Evolutionary conservation across 2,888 invertebrate species (phyloP).

Genomic region (Bursaphelenchus okinawaensis): DNA sequence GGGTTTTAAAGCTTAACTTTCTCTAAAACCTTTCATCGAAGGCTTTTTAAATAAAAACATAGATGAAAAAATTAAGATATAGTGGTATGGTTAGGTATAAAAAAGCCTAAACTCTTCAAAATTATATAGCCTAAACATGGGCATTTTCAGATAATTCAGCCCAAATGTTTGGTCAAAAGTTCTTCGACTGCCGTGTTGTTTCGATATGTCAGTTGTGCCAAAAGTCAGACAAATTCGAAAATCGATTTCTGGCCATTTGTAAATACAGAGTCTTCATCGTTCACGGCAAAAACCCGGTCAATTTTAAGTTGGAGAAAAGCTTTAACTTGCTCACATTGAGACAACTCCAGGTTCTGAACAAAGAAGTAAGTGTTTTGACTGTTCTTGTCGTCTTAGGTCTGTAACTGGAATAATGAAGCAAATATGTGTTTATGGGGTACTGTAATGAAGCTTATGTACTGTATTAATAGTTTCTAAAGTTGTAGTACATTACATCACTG

Average conservation of each 20-base stretch:
- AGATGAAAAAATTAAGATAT: no score
- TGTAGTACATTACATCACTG: not conserved
- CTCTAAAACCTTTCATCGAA: no score
- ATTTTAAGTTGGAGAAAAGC: conserved; percentile 46
- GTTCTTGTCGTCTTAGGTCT: not conserved
- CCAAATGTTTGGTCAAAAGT: conserved; percentile 50
- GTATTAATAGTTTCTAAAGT: no score
- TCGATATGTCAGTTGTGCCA: conserved; percentile 22
- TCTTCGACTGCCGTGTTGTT: conserved; percentile 50
- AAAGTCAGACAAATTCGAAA: conserved; percentile 47
- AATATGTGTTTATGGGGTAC: no score
- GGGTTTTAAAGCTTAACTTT: no score
- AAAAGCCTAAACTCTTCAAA: not conserved
- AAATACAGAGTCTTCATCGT: conserved; percentile 53
- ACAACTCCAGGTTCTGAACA: conserved; percentile 28
- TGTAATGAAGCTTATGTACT: no score
- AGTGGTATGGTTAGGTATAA: no score
- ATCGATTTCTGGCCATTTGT: conserved; percentile 44
- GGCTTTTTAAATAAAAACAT: no score
- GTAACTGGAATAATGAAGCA: no score
- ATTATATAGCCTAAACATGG: conserved; percentile 1
- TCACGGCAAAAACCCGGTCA: conserved; percentile 40
- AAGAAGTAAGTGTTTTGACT: conserved; percentile 24
- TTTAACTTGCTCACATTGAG: conserved; percentile 49
- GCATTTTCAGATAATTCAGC: conserved; percentile 46